Percentiles rank a stretch among this genome's conserved stretches.
Conservation (phyloP, 2,888 invertebrate species). For the Timema cristinae region DNA sequence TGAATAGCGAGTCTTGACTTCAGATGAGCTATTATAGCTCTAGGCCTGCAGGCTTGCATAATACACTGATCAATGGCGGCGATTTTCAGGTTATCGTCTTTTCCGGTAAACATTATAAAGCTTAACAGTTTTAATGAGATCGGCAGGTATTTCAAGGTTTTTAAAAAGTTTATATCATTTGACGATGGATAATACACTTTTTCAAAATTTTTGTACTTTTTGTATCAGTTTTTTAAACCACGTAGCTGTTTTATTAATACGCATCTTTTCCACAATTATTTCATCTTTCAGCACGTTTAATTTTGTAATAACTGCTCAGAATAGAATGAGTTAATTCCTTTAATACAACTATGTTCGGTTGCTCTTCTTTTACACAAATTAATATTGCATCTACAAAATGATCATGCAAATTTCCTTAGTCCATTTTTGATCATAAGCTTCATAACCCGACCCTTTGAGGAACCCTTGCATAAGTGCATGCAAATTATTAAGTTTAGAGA, state of each 20-base stretch:
- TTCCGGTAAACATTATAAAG: too few relatives aligned
- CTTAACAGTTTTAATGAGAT: too few relatives aligned
- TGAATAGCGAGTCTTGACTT: too few relatives aligned
- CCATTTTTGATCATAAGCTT: not conserved
- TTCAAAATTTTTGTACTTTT: not conserved
- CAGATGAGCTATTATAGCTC: too few relatives aligned
- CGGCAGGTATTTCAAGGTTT: too few relatives aligned
- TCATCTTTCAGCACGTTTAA: not conserved
- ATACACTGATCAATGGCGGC: not conserved
- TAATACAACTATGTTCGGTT: not conserved
- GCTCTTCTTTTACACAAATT: not conserved
- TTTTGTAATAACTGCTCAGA: conserved; percentile 1
- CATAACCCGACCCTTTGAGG: not conserved
- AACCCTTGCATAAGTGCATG: not conserved
- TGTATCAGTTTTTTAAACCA: not conserved
- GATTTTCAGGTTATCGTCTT: too few relatives aligned
- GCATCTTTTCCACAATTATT: not conserved
- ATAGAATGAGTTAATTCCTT: not conserved
- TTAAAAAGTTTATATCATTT: too few relatives aligned
- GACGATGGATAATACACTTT: too few relatives aligned
- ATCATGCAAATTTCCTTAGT: not conserved
- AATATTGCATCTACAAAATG: not conserved
- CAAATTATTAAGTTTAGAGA: not conserved
- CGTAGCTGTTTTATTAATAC: not conserved
- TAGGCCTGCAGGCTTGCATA: too few relatives aligned